A percentile compares a stretch with the other conserved stretches of the same genome.
Evolutionary conservation across 2,888 invertebrate genomes (phyloP).

Genomic region (Artemia sp.): DNA sequence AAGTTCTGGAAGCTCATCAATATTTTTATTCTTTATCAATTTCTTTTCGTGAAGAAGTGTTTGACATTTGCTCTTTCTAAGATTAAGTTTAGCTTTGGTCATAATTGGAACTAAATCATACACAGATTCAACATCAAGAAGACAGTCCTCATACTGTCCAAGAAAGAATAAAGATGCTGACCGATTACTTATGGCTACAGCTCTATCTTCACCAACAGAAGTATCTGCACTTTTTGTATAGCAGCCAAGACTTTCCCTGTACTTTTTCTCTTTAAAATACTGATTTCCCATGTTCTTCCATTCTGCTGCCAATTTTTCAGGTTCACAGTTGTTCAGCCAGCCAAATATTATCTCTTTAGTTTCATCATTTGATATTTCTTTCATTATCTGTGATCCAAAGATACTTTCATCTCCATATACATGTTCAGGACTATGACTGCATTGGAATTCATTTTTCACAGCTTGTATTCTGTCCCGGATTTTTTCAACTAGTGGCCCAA

Average conservation of each 20-base stretch:
- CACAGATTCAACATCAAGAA: constrained; percentile 17
- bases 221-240: constrained; percentile 17
- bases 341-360: background rate
- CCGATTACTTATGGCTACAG: constrained; percentile 20
- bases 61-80: constrained; percentile 17
- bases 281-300: constrained; percentile 21
- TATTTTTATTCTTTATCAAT: background rate
- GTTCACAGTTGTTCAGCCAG: background rate
- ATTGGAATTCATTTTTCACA: background rate
- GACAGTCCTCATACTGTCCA: constrained; percentile 19
- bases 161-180: constrained; percentile 22
- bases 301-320: background rate
- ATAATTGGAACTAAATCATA: constrained; percentile 15
- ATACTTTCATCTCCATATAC: background rate
- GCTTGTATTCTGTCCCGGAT: background rate
- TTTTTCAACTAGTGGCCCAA: background rate
- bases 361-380: background rate
- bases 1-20: constrained; percentile 15
- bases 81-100: constrained; percentile 18
- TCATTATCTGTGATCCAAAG: background rate
- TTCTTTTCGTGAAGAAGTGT: constrained; percentile 1
- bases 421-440: background rate
- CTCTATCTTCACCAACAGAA: constrained; percentile 6
- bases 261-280: constrained; percentile 17
- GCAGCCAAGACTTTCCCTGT: constrained; percentile 14